Base-by-base conservation (phyloP, 64 coral and sea anemone genomes). In the Montipora sp. region DNA sequence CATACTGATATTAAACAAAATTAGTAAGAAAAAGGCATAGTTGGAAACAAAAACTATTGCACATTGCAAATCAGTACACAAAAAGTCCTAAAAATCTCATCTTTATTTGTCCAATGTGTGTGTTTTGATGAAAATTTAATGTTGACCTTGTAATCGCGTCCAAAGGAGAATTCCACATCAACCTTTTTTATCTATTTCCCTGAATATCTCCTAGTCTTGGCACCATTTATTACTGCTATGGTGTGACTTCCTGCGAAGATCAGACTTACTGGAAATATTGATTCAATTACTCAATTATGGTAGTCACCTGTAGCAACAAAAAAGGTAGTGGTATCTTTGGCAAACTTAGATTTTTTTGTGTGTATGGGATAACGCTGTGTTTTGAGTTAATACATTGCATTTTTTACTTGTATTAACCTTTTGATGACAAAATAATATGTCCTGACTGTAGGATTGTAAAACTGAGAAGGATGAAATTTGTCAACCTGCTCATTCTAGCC, bases 401-500 rank as follows among this genome's bases (percentile, higher is more conserved):
- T 43, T 27, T 48, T 51, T 55, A 2, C 15, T 77, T 69, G 22
- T 55, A 15, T 47, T 43, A 87, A 93, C 92, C 92, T 93, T 93
- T 93, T 15, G 84, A 88, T 50, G 84, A 93, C 57, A 93, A 80
- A 53, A 93, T 55, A 24, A 80, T 77, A 53, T 93, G 83, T 50
- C 21, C 77, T 13, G 53, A 58, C 74, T 93, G 72, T 7, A 93
- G 77, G 49, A 88, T 88, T 12, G 73, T 63, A 66, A 93, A 88
- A 61, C 91, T 93, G 53, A 88, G 10, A 44, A 93, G 46, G 8
- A 93, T 93, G 48, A 90, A 90, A 67, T 90, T 90, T 7, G 49
- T 78, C 12, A 77, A 14, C 23, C 88, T 63, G 75, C 88, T 90
- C 88, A 90, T 80, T 0, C 88, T 3, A 15, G 88, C 88, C 8